A percentile compares a stretch with the other conserved stretches of the same genome.
Evolutionary conservation across 2,113 vertebrate genomes (phyloP).

Genomic region (Progne subis): DNA sequence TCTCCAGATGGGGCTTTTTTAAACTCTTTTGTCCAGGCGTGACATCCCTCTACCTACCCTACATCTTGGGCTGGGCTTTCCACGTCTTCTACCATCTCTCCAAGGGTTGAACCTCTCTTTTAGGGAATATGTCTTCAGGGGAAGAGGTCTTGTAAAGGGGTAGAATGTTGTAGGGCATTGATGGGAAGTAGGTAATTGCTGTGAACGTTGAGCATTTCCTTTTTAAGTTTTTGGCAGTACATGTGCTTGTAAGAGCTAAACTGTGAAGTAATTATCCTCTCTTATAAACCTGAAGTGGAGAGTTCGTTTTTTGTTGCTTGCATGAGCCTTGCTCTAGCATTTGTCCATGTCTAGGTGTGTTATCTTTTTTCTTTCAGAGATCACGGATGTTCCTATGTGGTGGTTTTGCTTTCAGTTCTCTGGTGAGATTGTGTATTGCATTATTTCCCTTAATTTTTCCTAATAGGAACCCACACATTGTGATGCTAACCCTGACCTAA

Average conservation of each 20-base stretch:
- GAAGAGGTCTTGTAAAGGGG: slow-evolving; percentile 2
- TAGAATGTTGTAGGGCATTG: not conserved
- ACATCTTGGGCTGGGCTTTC: slow-evolving; percentile 18
- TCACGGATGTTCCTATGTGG: not conserved
- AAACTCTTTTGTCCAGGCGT: slow-evolving; percentile 13
- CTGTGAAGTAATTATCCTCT: not conserved
- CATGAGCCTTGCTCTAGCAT: not conserved
- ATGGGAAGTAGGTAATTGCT: not conserved
- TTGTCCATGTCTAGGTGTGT: not conserved
- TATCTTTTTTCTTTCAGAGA: not conserved
- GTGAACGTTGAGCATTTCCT: not conserved
- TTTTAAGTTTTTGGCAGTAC: not conserved
- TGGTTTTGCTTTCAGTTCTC: not conserved
- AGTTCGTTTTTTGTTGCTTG: not conserved
- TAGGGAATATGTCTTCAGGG: slow-evolving; percentile 29
- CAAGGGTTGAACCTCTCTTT: slow-evolving; percentile 26
- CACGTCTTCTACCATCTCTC: not conserved
- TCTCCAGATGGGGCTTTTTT: slow-evolving; percentile 16
- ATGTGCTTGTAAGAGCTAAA: not conserved
- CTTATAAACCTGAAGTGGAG: not conserved
- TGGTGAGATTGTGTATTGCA: not conserved
- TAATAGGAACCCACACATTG: slow-evolving; percentile 90
- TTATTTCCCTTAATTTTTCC: slow-evolving; percentile 23
- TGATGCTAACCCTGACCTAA: slow-evolving; percentile 88
- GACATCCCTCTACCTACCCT: slow-evolving; percentile 22